phyloP scores from a whole-genome alignment of 2,113 vertebrate genomes.

The Pavo muticus region DNA sequence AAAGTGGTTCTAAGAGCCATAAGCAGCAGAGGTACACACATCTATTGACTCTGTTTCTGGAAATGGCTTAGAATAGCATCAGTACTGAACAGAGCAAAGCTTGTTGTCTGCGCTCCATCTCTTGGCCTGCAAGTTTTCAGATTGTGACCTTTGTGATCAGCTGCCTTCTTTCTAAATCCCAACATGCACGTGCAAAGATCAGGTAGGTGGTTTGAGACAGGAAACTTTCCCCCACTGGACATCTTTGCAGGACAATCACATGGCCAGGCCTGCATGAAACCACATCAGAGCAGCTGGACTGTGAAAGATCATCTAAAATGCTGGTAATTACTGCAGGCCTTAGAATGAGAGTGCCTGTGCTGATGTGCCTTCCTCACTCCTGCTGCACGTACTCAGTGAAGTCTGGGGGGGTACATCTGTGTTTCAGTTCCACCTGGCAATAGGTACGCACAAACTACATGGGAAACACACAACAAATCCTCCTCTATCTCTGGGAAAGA shows the following conservation, averaged over 20 bases:
- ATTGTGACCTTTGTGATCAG: not conserved
- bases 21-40: not conserved
- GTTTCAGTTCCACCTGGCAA: not conserved
- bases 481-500: not conserved
- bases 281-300: not conserved
- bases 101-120: not conserved
- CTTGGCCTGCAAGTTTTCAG: not conserved
- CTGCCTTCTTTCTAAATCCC: not conserved
- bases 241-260: not conserved
- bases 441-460: not conserved
- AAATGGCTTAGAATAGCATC: fast-evolving
- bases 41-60: not conserved
- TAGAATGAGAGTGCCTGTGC: not conserved
- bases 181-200: not conserved
- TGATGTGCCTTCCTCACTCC: not conserved
- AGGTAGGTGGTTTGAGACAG: not conserved
- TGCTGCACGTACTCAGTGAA: not conserved
- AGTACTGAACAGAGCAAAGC: not conserved
- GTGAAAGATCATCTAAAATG: not conserved
- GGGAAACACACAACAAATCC: not conserved
- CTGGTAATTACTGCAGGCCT: not conserved
- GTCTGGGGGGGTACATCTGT: not conserved
- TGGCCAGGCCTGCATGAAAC: not conserved
- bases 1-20: not conserved
- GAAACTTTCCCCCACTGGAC: not conserved